Evolutionary conservation across 2,113 vertebrate genomes (phyloP), one percentile per base, ranked within the genome.

Genomic region (Psilopsiagon aymara): DNA sequence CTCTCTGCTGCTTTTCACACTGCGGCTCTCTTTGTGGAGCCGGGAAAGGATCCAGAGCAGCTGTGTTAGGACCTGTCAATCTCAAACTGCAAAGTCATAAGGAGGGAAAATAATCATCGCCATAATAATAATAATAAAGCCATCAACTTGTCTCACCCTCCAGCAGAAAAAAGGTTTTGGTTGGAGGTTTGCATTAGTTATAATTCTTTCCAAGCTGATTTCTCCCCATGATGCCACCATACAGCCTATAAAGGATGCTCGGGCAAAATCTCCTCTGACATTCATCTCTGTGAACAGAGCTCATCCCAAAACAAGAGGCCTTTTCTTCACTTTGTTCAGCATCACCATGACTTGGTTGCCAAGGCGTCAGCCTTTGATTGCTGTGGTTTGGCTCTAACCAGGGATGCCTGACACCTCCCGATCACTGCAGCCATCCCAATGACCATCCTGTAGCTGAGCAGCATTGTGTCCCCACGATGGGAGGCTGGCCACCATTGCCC

Each of bases 1-100:
- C 37, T 1, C 82, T 29, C 37, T 63, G 63, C 60, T 95, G 85
- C 92, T 84, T 88, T 96, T 93, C 88, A 84, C 63, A 37, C 74
- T 12, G 7, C 28, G 4, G 19, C 77, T 64, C 67, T 25, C 77
- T 96, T 95, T 96, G 96, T 95, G 83, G 92, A 68, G 77, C 94
- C 94, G 95, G 96, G 96, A 97, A 96, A 41, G 66, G 86, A 92
- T 97, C 96, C 96, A 96, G 92, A 96, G 96, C 96, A 97, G 96
- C 95, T 97, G 96, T 75, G 94, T 33, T 82, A 75, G 94, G 91
- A 79, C 63, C 86, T 89, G 95, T 95, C 94, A 96, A 88, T 92
- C 91, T 91, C 90, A 82, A 87, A 95, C 71, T 84, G 91, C 96
- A 94, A 96, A 96, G 94, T 95, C 95, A 94, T 94, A 89, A 93